phyloP scores from a whole-genome alignment of 2,113 vertebrate species.

The Melanotaenia duboulayi region DNA sequence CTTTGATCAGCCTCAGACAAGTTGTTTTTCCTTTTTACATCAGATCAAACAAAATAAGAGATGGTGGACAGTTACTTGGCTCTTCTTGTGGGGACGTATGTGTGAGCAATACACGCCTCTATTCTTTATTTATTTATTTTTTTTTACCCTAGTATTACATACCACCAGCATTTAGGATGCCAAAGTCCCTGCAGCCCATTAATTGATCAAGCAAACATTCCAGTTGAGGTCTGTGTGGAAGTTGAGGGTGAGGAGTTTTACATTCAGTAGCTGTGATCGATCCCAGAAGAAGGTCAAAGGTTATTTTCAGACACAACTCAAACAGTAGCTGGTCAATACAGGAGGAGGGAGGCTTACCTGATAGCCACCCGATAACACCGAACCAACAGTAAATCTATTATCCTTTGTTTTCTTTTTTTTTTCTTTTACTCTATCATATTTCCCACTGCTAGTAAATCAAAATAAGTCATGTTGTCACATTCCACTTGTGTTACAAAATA shows the following conservation, averaged over 20 bases:
- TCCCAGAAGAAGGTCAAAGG: constrained; percentile 43
- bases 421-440: neutral
- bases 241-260: constrained; percentile 2
- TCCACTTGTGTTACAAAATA: neutral
- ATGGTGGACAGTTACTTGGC: neutral
- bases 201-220: constrained; percentile 52
- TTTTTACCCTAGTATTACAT: neutral
- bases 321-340: constrained; percentile 65
- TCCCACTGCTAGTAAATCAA: neutral
- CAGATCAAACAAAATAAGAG: constrained; percentile 1
- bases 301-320: constrained; percentile 49
- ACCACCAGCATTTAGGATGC: neutral
- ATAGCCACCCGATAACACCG: constrained; percentile 23
- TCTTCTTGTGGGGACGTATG: neutral
- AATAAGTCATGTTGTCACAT: neutral
- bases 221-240: neutral
- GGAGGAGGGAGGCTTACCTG: constrained; percentile 18
- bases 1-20: constrained; percentile 5
- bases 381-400: constrained; percentile 4
- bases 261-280: constrained; percentile 28
- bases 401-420: neutral
- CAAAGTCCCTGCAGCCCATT: constrained; percentile 5
- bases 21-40: neutral
- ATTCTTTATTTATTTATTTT: neutral
- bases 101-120: neutral